Conservation (phyloP, 2,113 vertebrate genomes). For the Circaetus gallicus region DNA sequence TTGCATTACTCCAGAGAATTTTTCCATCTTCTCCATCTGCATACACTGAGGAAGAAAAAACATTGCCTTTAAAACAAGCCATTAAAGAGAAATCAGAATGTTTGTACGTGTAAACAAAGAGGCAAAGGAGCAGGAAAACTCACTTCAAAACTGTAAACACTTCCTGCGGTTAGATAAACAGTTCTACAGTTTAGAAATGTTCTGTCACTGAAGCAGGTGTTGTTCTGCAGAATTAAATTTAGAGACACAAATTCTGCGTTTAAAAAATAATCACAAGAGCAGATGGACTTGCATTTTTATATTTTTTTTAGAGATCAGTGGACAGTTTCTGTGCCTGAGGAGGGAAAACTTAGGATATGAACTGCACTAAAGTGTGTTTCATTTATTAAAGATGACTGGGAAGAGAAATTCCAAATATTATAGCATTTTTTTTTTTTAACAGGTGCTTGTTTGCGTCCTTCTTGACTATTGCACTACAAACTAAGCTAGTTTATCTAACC, state of each 20-base stretch:
- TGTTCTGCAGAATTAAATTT: slow-evolving; percentile 24
- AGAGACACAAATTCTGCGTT: not conserved
- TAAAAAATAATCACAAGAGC: slow-evolving; percentile 16
- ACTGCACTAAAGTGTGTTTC: not conserved
- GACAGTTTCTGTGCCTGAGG: not conserved
- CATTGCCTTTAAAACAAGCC: not conserved
- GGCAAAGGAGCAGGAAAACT: not conserved
- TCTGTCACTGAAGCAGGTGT: slow-evolving; percentile 27
- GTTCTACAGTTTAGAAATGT: not conserved
- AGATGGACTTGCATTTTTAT: slow-evolving; percentile 32
- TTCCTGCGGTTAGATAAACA: slow-evolving; percentile 26
- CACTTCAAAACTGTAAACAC: slow-evolving; percentile 24
- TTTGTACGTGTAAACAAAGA: not conserved
- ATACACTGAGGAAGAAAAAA: not conserved
- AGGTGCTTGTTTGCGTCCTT: slow-evolving; percentile 91
- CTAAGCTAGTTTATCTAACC: slow-evolving; percentile 89
- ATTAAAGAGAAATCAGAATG: slow-evolving; percentile 9
- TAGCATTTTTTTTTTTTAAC: not conserved
- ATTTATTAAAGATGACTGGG: not conserved
- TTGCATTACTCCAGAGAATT: not conserved
- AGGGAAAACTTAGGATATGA: not conserved
- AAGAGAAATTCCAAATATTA: not conserved
- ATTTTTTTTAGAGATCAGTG: not conserved
- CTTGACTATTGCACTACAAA: slow-evolving; percentile 89
- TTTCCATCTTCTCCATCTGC: slow-evolving; percentile 17